These are phyloP conservation scores for Zaprionus gabonicus DNA, from an alignment of 1,140 invertebrate species.

Conservation along the genomic window DNA sequence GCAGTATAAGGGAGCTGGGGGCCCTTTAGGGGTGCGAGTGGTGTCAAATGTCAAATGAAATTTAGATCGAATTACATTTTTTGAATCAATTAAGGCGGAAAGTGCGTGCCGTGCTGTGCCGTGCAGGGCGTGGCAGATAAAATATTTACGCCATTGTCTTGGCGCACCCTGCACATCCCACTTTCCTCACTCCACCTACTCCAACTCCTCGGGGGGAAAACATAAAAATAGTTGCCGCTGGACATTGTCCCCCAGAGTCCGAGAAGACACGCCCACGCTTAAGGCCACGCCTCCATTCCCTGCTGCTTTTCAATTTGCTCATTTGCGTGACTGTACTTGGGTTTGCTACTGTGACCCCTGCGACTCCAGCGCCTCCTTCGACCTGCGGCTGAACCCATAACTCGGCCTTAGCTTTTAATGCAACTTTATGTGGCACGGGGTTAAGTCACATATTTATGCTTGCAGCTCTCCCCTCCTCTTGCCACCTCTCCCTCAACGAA, in stretches of 20 bases:
- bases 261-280: constrained; percentile 8
- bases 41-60: constrained; percentile 39
- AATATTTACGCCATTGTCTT: constrained; percentile 57
- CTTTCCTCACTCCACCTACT: background rate
- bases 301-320: constrained; percentile 40
- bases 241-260: constrained; percentile 44
- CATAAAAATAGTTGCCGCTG: constrained; percentile 55
- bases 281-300: background rate
- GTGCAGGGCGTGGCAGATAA: constrained; percentile 41
- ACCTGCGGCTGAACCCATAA: constrained; percentile 25
- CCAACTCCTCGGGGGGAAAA: background rate
- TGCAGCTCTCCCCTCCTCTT: background rate
- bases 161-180: background rate
- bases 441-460: constrained; percentile 35
- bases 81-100: constrained; percentile 65
- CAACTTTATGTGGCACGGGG: constrained; percentile 54
- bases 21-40: constrained; percentile 17
- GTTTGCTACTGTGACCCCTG: background rate
- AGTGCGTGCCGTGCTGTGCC: constrained; percentile 17
- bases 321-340: constrained; percentile 56
- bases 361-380: constrained; percentile 2
- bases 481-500: background rate
- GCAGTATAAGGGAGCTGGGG: background rate
- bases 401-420: constrained; percentile 52
- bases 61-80: constrained; percentile 66